Conservation (phyloP, 2,888 invertebrate species). For the Corythucha ciliata region DNA sequence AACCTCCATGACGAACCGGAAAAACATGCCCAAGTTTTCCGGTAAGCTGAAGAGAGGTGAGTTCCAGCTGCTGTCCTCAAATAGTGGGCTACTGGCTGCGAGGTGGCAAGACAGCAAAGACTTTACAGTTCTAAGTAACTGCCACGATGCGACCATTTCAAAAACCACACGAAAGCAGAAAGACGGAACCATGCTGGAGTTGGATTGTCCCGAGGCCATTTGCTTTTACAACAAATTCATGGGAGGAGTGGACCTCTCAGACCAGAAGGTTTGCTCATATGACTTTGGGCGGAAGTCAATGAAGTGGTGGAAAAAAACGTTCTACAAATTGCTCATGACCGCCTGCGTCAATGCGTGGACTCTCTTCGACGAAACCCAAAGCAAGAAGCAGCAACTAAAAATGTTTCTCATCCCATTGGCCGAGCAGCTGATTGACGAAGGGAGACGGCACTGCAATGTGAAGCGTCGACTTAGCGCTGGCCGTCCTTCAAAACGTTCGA, state of each 20-base stretch:
- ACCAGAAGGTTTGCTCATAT: constrained; percentile 36
- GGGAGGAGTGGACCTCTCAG: constrained; percentile 37
- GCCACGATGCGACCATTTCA: too few relatives aligned
- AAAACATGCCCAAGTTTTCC: too few relatives aligned
- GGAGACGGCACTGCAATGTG: constrained; percentile 1
- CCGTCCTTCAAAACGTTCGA: background rate
- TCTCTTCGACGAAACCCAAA: constrained; percentile 23
- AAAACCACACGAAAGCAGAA: too few relatives aligned
- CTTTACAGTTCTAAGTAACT: too few relatives aligned
- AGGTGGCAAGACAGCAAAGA: too few relatives aligned
- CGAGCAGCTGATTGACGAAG: constrained; percentile 21
- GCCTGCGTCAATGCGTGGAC: constrained; percentile 35
- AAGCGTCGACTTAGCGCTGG: background rate
- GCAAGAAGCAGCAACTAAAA: constrained; percentile 23
- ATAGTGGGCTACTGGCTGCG: too few relatives aligned
- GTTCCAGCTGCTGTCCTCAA: too few relatives aligned
- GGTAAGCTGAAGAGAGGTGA: too few relatives aligned
- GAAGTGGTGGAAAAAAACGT: constrained; percentile 38
- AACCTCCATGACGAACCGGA: too few relatives aligned
- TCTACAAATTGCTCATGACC: constrained; percentile 35
- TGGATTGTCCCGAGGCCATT: constrained; percentile 32
- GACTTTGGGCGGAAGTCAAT: constrained; percentile 35
- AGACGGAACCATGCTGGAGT: too few relatives aligned
- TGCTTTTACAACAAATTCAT: constrained; percentile 33
- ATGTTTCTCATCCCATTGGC: constrained; percentile 23